These are phyloP conservation scores for Scaptomyza cyrtandrae DNA, from an alignment of 2,888 invertebrate genomes.

Conservation along the genomic window DNA sequence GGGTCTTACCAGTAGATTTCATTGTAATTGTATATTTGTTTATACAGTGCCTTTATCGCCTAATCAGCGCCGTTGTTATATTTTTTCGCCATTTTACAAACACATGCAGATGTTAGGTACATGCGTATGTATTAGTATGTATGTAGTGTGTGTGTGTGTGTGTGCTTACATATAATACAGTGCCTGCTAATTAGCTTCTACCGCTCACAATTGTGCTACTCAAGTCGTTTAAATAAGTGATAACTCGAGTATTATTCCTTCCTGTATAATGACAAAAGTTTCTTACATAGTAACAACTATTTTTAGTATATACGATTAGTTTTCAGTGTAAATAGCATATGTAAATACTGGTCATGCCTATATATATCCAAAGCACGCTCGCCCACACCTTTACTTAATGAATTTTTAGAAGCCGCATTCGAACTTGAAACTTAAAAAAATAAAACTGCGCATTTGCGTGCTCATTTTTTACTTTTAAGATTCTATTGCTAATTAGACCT, in stretches of 20 bases:
- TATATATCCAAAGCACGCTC: slow-evolving; percentile 28
- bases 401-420: too few species aligned
- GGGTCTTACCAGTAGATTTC: slow-evolving; percentile 44
- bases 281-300: not conserved
- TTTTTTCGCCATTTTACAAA: slow-evolving; percentile 29
- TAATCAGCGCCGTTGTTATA: slow-evolving; percentile 36
- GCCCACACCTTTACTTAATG: slow-evolving; percentile 21
- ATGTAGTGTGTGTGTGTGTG: not conserved
- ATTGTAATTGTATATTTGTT: slow-evolving; percentile 29
- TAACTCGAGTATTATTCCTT: not conserved
- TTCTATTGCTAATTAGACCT: slow-evolving; percentile 20
- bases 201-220: not conserved
- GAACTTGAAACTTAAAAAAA: slow-evolving; percentile 26
- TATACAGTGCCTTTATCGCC: slow-evolving; percentile 33
- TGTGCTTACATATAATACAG: not conserved
- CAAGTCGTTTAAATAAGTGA: not conserved
- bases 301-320: not conserved
- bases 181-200: slow-evolving; percentile 6
- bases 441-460: slow-evolving; percentile 60
- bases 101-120: not conserved
- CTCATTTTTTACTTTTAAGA: slow-evolving; percentile 2
- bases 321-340: not conserved
- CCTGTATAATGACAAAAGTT: too few species aligned
- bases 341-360: slow-evolving; percentile 23
- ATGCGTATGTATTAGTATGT: not conserved